Conservation (phyloP, 2,888 invertebrate species). For the Thera britannica region DNA sequence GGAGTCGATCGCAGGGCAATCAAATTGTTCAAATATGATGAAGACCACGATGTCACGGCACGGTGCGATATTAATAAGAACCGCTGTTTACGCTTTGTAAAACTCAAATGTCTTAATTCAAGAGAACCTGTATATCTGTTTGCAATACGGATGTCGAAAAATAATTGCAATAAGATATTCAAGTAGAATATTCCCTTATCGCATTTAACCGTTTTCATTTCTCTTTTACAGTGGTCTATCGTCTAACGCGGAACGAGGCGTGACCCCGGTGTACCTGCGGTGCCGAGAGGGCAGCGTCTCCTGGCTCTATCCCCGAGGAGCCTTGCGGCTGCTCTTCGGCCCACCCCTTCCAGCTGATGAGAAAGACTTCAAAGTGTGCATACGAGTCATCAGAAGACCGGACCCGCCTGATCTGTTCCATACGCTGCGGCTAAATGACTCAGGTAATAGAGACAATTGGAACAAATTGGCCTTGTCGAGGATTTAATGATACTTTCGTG, state of each 20-base stretch:
- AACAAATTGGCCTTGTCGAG: slow-evolving; percentile 24
- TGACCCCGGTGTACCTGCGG: slow-evolving; percentile 90
- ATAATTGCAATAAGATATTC: not conserved
- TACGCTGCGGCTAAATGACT: slow-evolving; percentile 63
- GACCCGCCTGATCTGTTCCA: slow-evolving; percentile 86
- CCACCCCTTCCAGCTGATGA: slow-evolving; percentile 85
- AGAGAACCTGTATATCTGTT: slow-evolving; percentile 7
- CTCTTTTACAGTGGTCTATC: slow-evolving; percentile 84
- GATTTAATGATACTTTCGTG: slow-evolving; percentile 17
- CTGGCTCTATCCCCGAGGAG: slow-evolving; percentile 92
- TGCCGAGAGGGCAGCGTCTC: slow-evolving; percentile 89
- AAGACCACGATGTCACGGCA: slow-evolving; percentile 49
- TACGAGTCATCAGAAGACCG: slow-evolving; percentile 83
- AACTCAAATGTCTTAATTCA: slow-evolving; percentile 6
- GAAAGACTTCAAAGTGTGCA: slow-evolving; percentile 88
- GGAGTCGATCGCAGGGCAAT: slow-evolving; percentile 54
- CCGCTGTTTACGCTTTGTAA: slow-evolving; percentile 11
- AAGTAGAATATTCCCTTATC: slow-evolving; percentile 12
- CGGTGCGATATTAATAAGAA: slow-evolving; percentile 43
- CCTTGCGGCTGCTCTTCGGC: slow-evolving; percentile 87
- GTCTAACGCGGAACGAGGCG: slow-evolving; percentile 83
- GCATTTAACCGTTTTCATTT: slow-evolving; percentile 38
- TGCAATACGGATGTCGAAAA: not conserved
- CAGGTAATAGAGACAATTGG: slow-evolving; percentile 54
- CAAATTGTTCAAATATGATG: slow-evolving; percentile 68